Evolutionary conservation across 2,797 vertebrate genomes (phyloP).

Genomic region (Carapus acus): DNA sequence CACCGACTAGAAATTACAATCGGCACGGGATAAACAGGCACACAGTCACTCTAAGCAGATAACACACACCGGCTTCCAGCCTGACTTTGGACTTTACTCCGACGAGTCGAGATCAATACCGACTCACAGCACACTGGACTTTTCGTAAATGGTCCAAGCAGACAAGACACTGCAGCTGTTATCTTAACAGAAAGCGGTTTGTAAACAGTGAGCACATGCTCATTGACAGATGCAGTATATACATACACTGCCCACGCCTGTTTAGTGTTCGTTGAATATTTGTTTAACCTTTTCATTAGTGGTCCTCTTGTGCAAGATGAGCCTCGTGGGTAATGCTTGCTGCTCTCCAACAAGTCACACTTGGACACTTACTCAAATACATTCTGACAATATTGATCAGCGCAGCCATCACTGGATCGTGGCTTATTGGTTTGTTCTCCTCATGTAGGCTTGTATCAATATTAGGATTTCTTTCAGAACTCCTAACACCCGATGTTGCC

Average conservation of each 20-base stretch:
- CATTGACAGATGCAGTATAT: too few species aligned
- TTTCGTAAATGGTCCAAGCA: slow-evolving; percentile 39
- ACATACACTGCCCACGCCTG: not conserved
- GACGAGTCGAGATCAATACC: slow-evolving; percentile 44
- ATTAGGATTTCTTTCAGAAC: not conserved
- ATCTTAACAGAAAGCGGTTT: slow-evolving; percentile 14
- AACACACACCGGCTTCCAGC: slow-evolving; percentile 32
- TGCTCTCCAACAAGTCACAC: not conserved
- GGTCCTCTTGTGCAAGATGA: not conserved
- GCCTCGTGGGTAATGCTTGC: not conserved
- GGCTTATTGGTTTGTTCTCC: too few species aligned
- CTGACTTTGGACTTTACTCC: slow-evolving; percentile 60
- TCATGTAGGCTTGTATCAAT: too few species aligned
- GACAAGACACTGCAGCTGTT: slow-evolving; percentile 12
- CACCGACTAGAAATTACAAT: slow-evolving; percentile 14
- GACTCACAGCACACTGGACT: slow-evolving; percentile 50
- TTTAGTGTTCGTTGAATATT: not conserved
- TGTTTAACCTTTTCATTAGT: not conserved
- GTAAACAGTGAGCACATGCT: slow-evolving; percentile 4
- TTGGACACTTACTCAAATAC: not conserved
- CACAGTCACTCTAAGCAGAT: slow-evolving; percentile 43
- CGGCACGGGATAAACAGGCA: slow-evolving; percentile 42
- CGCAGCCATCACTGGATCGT: too few species aligned
- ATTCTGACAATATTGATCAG: too few species aligned
- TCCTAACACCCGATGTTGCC: not conserved